Conservation (phyloP, 2,888 invertebrate genomes). For the Drosophila nigritarsus region DNA sequence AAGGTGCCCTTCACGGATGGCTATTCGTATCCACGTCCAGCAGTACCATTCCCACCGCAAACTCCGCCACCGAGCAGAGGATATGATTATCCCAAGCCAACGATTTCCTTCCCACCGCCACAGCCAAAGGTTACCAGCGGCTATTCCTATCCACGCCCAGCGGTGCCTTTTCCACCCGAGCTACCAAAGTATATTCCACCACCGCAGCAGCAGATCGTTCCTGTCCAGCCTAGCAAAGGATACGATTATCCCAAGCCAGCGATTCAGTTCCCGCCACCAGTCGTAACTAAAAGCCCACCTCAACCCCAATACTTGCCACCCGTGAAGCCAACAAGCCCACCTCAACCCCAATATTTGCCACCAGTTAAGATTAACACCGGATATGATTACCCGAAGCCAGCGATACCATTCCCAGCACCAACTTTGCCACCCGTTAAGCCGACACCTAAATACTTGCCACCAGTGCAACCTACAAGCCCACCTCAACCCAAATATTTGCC, state of each 20-base stretch:
- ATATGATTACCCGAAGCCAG: conserved; percentile 66
- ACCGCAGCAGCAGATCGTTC: conserved; percentile 52
- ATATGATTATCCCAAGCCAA: conserved; percentile 62
- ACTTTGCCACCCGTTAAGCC: conserved; percentile 9
- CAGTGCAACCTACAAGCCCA: conserved; percentile 53
- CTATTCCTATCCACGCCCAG: conserved; percentile 71
- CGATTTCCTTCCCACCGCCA: conserved; percentile 49
- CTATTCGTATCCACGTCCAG: conserved; percentile 74
- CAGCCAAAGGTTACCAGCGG: conserved; percentile 51
- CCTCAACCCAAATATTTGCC: conserved; percentile 39
- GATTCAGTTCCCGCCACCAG: conserved; percentile 52
- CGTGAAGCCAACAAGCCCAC: conserved; percentile 27
- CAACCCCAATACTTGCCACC: conserved; percentile 58
- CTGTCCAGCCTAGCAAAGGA: conserved; percentile 52
- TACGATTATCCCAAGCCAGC: conserved; percentile 70
- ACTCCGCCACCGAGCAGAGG: conserved; percentile 38
- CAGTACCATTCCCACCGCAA: conserved; percentile 65
- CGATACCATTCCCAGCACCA: conserved; percentile 49
- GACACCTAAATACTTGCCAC: conserved; percentile 25
- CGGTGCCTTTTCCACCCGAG: conserved; percentile 58
- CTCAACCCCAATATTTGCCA: conserved; percentile 52
- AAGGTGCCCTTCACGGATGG: conserved; percentile 66
- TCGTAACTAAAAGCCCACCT: conserved; percentile 22
- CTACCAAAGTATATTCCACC: conserved; percentile 43
- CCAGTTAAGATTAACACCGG: conserved; percentile 54